A percentile compares a stretch with the other conserved stretches of the same genome.
Evolutionary conservation across 2,888 invertebrate species (phyloP).

Genomic region (Dione juno): DNA sequence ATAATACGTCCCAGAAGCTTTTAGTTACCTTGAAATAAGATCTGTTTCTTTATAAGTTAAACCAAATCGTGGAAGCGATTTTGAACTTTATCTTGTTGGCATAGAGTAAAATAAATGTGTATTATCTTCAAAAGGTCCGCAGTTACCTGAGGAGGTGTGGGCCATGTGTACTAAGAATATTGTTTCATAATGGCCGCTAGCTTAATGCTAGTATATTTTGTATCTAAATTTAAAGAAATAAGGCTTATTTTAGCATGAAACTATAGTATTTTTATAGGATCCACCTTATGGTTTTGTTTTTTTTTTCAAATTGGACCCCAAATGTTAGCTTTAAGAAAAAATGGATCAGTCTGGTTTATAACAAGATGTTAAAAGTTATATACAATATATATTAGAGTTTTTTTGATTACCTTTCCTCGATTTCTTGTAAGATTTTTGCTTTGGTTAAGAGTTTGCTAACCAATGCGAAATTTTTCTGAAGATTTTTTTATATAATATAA

Average conservation of each 20-base stretch:
- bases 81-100: not conserved
- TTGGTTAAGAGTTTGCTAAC: no score
- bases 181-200: constrained; percentile 57
- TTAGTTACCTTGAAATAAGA: constrained; percentile 17
- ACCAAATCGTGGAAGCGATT: constrained; percentile 6
- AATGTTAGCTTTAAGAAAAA: not conserved
- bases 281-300: constrained; percentile 25
- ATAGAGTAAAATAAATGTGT: constrained; percentile 34
- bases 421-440: no score
- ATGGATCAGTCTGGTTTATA: constrained; percentile 3
- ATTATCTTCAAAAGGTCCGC: constrained; percentile 46
- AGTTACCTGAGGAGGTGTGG: constrained; percentile 57
- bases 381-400: no score
- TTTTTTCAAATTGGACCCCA: not conserved
- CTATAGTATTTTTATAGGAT: constrained; percentile 17
- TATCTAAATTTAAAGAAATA: not conserved
- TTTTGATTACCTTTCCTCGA: no score
- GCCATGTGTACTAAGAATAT: constrained; percentile 53
- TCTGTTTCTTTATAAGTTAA: not conserved
- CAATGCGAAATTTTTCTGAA: no score
- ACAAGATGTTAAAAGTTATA: not conserved
- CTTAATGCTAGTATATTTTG: not conserved
- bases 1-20: not conserved
- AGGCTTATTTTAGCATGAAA: not conserved
- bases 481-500: no score